Conservation (phyloP, 2,113 vertebrate species). For the Oncorhynchus keta region DNA sequence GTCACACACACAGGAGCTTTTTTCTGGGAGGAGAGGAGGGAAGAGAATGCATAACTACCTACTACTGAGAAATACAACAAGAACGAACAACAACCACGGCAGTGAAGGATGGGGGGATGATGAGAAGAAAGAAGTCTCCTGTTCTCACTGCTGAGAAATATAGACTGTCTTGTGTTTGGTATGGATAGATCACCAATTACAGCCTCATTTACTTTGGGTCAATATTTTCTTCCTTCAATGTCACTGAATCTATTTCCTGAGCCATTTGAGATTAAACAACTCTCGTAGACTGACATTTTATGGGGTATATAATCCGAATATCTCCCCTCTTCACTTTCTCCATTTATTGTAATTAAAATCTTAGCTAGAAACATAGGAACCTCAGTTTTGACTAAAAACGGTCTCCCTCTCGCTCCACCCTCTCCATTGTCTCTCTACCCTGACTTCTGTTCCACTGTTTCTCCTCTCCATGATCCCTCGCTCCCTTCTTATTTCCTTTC, state of each 20-base stretch:
- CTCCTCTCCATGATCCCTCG: no score
- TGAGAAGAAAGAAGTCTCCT: constrained; percentile 56
- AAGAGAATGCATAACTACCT: constrained; percentile 41
- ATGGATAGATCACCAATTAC: not conserved
- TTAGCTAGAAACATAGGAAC: no score
- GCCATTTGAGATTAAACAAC: not conserved
- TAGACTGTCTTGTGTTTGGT: not conserved
- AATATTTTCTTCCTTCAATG: constrained; percentile 1
- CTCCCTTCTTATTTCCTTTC: not conserved
- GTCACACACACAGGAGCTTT: constrained; percentile 8
- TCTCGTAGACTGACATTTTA: not conserved
- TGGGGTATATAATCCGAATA: no score
- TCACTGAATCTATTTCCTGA: not conserved
- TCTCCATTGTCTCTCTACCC: not conserved
- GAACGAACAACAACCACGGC: constrained; percentile 53
- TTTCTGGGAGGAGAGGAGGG: constrained; percentile 22
- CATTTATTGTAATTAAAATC: not conserved
- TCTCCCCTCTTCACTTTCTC: not conserved
- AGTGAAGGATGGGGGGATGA: constrained; percentile 45
- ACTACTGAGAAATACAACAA: constrained; percentile 39
- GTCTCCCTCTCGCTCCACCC: not conserved
- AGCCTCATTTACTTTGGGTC: not conserved
- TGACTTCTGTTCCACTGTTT: no score
- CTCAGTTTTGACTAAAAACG: no score
- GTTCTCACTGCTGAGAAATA: constrained; percentile 39